Percentiles rank a stretch among this genome's conserved stretches.
Conservation (phyloP, 2,113 vertebrate genomes). For the Callorhinus ursinus region DNA sequence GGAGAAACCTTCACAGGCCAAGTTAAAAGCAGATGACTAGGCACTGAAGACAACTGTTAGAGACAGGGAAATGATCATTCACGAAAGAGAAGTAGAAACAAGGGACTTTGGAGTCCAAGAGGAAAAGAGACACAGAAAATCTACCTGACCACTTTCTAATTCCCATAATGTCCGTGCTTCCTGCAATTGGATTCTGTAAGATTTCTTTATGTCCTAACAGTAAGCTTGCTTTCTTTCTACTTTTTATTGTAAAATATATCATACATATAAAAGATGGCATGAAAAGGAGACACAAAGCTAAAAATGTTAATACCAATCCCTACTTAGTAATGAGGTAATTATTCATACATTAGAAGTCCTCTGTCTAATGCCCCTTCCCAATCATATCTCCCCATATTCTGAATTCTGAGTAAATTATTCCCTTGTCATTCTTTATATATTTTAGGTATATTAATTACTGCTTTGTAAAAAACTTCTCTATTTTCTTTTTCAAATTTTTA, state of each 20-base stretch:
- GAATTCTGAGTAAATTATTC: constrained; percentile 6
- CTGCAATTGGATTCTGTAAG: not conserved
- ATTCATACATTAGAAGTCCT: not conserved
- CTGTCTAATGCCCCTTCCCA: not conserved
- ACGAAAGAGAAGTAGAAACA: not conserved
- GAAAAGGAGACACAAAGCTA: not conserved
- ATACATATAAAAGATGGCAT: not conserved
- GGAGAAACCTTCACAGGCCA: not conserved
- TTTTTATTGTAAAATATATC: not conserved
- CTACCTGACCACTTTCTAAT: not conserved
- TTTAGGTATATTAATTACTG: not conserved
- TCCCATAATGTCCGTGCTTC: not conserved
- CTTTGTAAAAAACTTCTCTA: not conserved
- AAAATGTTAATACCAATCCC: not conserved
- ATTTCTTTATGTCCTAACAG: not conserved
- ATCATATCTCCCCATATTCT: not conserved
- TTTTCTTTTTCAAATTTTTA: not conserved
- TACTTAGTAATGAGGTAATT: not conserved
- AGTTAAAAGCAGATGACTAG: not conserved
- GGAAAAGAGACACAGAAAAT: not conserved
- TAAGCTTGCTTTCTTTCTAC: not conserved
- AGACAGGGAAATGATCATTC: not conserved
- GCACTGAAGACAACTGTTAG: not conserved
- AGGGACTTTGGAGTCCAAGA: not conserved
- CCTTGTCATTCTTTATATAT: not conserved